Conservation (phyloP, 92 coral and sea anemone species). For the Blastomussa wellsi region DNA sequence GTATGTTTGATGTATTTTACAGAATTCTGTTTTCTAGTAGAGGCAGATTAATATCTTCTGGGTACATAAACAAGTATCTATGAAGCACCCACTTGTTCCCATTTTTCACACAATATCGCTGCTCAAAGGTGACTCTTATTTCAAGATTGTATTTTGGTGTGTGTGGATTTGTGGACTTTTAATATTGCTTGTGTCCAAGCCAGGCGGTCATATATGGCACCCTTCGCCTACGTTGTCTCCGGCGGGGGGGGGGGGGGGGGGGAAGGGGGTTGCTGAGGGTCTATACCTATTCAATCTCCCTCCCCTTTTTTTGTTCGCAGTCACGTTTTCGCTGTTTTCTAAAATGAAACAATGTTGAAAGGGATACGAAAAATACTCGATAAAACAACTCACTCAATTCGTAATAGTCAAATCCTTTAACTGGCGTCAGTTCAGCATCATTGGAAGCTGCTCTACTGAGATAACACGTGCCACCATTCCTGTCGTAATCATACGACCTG, state of each 20-base stretch:
- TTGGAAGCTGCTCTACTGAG: conserved; percentile 70
- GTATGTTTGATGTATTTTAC: background rate
- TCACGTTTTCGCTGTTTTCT: background rate
- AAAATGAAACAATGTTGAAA: background rate
- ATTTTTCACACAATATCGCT: no score
- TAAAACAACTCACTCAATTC: conserved; percentile 72
- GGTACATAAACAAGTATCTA: background rate
- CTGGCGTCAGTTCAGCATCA: conserved; percentile 34
- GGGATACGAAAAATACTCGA: background rate
- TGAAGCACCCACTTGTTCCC: no score
- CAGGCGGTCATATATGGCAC: no score
- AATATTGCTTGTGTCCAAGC: no score
- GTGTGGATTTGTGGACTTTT: no score
- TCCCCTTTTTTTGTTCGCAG: background rate
- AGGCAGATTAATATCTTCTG: background rate
- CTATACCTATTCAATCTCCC: no score
- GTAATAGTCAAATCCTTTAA: conserved; percentile 74
- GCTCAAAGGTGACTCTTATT: no score
- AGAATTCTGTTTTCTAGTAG: background rate
- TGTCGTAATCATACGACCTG: conserved; percentile 89
- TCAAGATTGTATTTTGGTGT: no score
- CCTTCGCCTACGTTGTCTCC: no score
- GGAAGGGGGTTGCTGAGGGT: no score
- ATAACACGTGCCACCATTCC: conserved; percentile 62
- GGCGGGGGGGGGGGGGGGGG: no score